phyloP scores from a whole-genome alignment of 2,888 invertebrate genomes.

The Mamestra brassicae region DNA sequence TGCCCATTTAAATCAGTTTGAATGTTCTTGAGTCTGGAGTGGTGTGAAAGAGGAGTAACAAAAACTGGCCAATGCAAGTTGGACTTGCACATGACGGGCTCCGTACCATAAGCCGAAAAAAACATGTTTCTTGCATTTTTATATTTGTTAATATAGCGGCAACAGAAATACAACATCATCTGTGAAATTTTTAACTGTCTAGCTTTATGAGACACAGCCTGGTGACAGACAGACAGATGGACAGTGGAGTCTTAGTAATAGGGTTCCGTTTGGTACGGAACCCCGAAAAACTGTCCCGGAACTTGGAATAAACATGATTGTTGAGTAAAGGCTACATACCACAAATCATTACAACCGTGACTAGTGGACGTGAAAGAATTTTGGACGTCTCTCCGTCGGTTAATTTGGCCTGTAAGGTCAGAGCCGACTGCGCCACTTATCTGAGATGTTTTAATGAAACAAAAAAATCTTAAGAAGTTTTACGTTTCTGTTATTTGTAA shows the following conservation, averaged over 20 bases:
- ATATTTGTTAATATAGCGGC: too few species aligned
- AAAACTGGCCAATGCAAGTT: conserved; percentile 47
- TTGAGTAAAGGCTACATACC: conserved; percentile 64
- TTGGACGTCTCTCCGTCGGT: conserved; percentile 43
- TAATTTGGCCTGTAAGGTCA: conserved; percentile 45
- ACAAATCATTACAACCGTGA: conserved; percentile 73
- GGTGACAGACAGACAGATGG: too few species aligned
- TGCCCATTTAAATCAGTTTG: conserved; percentile 51
- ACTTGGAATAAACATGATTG: conserved; percentile 60
- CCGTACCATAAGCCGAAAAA: too few species aligned
- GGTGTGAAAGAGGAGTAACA: conserved; percentile 33
- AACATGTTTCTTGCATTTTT: too few species aligned
- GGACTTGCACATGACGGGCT: too few species aligned
- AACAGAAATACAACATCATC: too few species aligned
- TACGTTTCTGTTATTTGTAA: background rate
- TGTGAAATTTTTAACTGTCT: too few species aligned
- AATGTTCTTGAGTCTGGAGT: conserved; percentile 30
- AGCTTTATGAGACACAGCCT: too few species aligned
- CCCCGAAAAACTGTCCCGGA: conserved; percentile 40
- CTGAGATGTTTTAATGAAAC: conserved; percentile 23
- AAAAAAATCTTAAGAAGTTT: conserved; percentile 10
- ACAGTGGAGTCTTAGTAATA: too few species aligned
- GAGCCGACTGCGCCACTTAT: conserved; percentile 9
- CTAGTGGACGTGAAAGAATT: conserved; percentile 73
- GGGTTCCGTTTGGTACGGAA: too few species aligned